Evolutionary conservation across 2,797 vertebrate genomes (phyloP), one percentile per base, ranked within the genome.

Genomic region (Gila robusta): DNA sequence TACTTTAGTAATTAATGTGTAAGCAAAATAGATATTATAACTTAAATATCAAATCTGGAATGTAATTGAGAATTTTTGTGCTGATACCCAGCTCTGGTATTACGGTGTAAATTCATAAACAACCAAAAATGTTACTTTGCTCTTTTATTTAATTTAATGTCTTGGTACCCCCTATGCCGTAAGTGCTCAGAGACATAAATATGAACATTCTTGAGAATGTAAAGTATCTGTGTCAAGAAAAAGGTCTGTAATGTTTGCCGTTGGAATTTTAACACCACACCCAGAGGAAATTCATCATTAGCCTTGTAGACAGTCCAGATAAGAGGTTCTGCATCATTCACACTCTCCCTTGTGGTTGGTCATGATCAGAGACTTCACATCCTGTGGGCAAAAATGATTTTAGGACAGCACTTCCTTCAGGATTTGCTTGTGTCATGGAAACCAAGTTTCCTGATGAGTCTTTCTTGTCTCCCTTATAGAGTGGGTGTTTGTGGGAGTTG

Each of bases 401-500:
- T 56, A 77, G 52, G 74, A 28, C 32, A 44, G 49, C 41, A 84
- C 79, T 72, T 86, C 64, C 62, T 79, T 74, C 35, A 88, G 11
- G 21, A 80, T 64, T 71, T 62, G 78, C 37, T 67, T 76, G 54
- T 52, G n/a, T 4, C 17, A 19, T 11, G 5, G 47, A 84, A 84
- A 54, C 74, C 32, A 52, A 39, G 54, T 52, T 66, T 86, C 79
- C 69, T 52, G 70, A 81, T 74, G 52, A 47, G 21, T 83, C 49
- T 77, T 16, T 88, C 49, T 82, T 78, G 26, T 80, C 7, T 76
- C 56, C 12, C 1, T 81, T 84, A 93, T 95, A 99, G 98, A 99
- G 91, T 99, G 98, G 98, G 96, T 94, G 28, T 99, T 99, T 91
- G 98, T 99, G 72, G 97, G 96, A 85, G 95, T 97, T 88, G 98